These are phyloP conservation scores for Brassicogethes aeneus DNA, from an alignment of 2,888 invertebrate genomes.

Conservation along the genomic window DNA sequence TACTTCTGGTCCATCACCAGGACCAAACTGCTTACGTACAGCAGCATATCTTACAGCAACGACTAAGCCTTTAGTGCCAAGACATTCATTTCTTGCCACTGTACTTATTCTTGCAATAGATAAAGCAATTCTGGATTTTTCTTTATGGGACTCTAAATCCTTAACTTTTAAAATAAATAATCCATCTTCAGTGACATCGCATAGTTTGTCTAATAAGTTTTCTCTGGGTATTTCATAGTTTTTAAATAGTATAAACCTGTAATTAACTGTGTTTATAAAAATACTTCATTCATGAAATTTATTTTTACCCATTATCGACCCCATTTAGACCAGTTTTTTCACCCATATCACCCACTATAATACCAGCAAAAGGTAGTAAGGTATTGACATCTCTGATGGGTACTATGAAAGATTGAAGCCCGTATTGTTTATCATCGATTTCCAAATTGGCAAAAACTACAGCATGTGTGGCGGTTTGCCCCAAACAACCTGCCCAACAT, in stretches of 20 bases:
- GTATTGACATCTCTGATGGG: constrained; percentile 72
- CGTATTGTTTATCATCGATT: constrained; percentile 68
- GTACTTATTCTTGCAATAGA: constrained; percentile 79
- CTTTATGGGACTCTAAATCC: constrained; percentile 76
- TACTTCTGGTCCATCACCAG: constrained; percentile 59
- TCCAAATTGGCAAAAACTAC: constrained; percentile 82
- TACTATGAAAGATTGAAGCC: constrained; percentile 83
- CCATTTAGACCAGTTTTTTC: constrained; percentile 88
- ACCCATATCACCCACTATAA: constrained; percentile 86
- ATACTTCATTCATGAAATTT: too few relatives aligned
- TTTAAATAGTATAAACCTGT: constrained; percentile 66
- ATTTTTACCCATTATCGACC: constrained; percentile 92
- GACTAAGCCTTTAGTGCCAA: constrained; percentile 63
- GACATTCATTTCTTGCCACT: constrained; percentile 49
- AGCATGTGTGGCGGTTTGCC: constrained; percentile 78
- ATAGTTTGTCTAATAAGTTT: constrained; percentile 72
- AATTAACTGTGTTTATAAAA: too few relatives aligned
- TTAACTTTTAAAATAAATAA: constrained; percentile 71
- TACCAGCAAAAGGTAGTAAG: constrained; percentile 62
- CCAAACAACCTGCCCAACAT: constrained; percentile 78
- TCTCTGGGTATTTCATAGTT: constrained; percentile 73
- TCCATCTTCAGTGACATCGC: constrained; percentile 79
- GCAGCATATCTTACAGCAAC: constrained; percentile 85
- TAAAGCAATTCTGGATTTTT: constrained; percentile 72
- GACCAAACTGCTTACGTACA: constrained; percentile 81